Percentiles rank a stretch among this genome's conserved stretches.
Conservation (phyloP, 2,888 invertebrate species). For the Spodoptera littoralis region DNA sequence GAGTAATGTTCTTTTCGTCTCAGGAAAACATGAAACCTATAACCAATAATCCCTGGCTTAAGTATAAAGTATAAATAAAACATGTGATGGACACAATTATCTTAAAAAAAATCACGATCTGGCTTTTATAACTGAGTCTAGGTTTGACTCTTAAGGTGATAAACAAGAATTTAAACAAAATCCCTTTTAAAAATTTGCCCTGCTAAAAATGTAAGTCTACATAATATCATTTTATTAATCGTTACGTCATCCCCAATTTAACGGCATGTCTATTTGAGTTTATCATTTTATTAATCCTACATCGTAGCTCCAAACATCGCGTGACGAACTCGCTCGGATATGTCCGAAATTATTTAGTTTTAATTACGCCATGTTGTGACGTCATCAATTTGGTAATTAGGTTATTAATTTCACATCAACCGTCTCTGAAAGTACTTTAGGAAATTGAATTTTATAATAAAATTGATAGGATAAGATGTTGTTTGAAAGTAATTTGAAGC, state of each 20-base stretch:
- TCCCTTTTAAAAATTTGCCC: too few relatives aligned
- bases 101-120: too few relatives aligned
- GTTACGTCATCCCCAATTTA: slow-evolving; percentile 24
- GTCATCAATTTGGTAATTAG: slow-evolving; percentile 24
- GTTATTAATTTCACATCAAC: slow-evolving; percentile 7
- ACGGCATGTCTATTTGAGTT: slow-evolving; percentile 14
- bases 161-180: too few relatives aligned
- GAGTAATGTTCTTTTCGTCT: too few relatives aligned
- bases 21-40: too few relatives aligned
- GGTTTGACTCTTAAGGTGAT: too few relatives aligned
- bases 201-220: neutral
- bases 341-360: slow-evolving; percentile 32
- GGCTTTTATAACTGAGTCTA: too few relatives aligned
- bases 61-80: too few relatives aligned
- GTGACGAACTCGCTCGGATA: slow-evolving; percentile 25
- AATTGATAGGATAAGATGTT: too few relatives aligned
- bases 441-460: neutral
- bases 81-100: too few relatives aligned
- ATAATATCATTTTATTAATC: slow-evolving; percentile 18
- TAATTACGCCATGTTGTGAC: slow-evolving; percentile 20
- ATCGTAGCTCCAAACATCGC: slow-evolving; percentile 21
- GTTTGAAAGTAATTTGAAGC: too few relatives aligned
- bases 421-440: neutral
- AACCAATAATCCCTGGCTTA: too few relatives aligned
- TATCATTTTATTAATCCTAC: slow-evolving; percentile 22